Conservation (phyloP, 2,888 invertebrate genomes). For the Plebejus melissa region DNA sequence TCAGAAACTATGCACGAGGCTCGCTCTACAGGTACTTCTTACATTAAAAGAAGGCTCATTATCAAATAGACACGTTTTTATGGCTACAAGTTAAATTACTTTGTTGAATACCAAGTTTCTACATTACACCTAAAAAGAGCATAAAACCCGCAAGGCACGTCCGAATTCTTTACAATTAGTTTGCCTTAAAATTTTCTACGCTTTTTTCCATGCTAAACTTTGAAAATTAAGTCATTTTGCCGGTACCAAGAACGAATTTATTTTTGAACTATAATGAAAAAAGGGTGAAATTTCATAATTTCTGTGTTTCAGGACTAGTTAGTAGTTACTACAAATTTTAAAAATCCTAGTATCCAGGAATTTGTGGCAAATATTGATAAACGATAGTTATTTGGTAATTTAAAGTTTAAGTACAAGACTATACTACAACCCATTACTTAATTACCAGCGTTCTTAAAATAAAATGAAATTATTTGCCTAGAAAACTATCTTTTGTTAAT, state of each 20-base stretch:
- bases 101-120: conserved; percentile 18
- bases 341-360: neutral
- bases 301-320: neutral
- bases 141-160: conserved; percentile 21
- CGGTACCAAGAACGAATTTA: neutral
- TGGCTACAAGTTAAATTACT: conserved; percentile 19
- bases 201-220: neutral
- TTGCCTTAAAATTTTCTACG: neutral
- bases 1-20: neutral
- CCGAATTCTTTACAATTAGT: conserved; percentile 21
- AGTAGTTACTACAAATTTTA: neutral
- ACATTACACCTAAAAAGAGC: conserved; percentile 19
- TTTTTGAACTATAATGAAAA: neutral
- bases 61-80: conserved; percentile 16
- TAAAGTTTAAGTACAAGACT: neutral
- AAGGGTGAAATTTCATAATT: neutral
- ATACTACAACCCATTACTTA: neutral
- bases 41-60: conserved; percentile 10
- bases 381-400: neutral
- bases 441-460: too few species aligned
- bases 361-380: neutral
- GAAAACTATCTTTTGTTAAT: neutral
- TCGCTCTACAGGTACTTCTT: neutral
- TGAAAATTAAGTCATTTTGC: neutral
- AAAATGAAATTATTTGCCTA: neutral